Percentiles rank a stretch among this genome's conserved stretches.
Conservation (phyloP, 2,888 invertebrate species). For the Papilio gigon region DNA sequence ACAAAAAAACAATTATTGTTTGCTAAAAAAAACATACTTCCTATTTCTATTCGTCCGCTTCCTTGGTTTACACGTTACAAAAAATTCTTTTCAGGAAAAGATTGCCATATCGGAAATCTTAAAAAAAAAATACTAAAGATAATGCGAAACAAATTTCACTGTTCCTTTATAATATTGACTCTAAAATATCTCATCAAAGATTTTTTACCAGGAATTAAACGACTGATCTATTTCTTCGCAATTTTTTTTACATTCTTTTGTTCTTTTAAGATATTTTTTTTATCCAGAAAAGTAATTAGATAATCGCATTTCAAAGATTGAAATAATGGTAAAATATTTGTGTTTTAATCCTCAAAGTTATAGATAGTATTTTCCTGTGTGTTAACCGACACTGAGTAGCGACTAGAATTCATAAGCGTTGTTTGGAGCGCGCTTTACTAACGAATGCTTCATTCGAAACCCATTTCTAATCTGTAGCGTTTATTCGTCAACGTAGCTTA, state of each 20-base stretch:
- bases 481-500: not conserved
- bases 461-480: not conserved
- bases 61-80: too few species aligned
- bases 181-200: not conserved
- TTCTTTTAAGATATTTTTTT: too few species aligned
- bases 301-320: too few species aligned
- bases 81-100: not conserved
- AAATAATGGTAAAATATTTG: too few species aligned
- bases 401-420: not conserved
- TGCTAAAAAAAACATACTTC: too few species aligned
- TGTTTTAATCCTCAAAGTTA: too few species aligned
- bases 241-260: not conserved
- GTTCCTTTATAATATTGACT: not conserved
- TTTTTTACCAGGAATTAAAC: not conserved
- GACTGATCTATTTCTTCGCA: not conserved
- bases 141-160: not conserved
- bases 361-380: not conserved
- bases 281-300: too few species aligned
- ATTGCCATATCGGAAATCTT: not conserved
- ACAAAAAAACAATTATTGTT: too few species aligned
- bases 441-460: not conserved
- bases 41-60: too few species aligned
- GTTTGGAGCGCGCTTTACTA: slow-evolving; percentile 4
- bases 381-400: not conserved
- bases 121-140: not conserved